Percentiles rank a stretch among this genome's conserved stretches.
These are phyloP conservation scores for Lepidostoma basale DNA, from an alignment of 1,140 invertebrate genomes.

Conservation along the genomic window DNA sequence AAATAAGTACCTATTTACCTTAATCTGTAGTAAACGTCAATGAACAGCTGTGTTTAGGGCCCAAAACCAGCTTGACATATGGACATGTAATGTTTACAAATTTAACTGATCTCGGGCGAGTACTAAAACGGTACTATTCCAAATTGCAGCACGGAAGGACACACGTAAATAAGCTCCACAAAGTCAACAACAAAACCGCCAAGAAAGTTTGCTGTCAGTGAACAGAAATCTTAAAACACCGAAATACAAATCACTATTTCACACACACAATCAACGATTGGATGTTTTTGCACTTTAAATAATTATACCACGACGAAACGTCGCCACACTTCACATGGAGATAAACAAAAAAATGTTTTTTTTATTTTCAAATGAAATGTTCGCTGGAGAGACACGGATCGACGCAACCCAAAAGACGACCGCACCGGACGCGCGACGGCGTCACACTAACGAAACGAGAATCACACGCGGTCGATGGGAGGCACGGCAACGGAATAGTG, in stretches of 20 bases:
- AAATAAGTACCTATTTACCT: too few species aligned
- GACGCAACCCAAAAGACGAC: background rate
- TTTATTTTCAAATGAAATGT: background rate
- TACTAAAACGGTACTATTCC: background rate
- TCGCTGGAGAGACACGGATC: background rate
- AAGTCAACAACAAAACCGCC: slow-evolving; percentile 14
- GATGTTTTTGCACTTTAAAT: background rate
- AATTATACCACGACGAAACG: background rate
- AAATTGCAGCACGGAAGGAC: background rate
- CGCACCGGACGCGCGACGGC: slow-evolving; percentile 34
- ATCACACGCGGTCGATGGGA: slow-evolving; percentile 36
- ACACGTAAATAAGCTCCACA: slow-evolving; percentile 10
- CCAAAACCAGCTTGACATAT: background rate
- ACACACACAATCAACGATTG: slow-evolving; percentile 11
- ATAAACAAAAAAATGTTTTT: slow-evolving; percentile 9
- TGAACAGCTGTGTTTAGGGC: background rate
- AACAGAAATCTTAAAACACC: slow-evolving; percentile 12
- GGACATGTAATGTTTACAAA: slow-evolving; percentile 19
- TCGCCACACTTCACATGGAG: slow-evolving; percentile 2
- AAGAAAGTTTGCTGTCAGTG: slow-evolving; percentile 26
- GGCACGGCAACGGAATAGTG: slow-evolving; percentile 22
- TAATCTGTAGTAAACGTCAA: slow-evolving; percentile 5
- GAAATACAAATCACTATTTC: slow-evolving; percentile 18
- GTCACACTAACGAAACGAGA: slow-evolving; percentile 30
- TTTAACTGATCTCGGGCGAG: background rate